These are phyloP conservation scores for Neelides sp. DNA, from an alignment of 1,140 invertebrate genomes.

Conservation along the genomic window DNA sequence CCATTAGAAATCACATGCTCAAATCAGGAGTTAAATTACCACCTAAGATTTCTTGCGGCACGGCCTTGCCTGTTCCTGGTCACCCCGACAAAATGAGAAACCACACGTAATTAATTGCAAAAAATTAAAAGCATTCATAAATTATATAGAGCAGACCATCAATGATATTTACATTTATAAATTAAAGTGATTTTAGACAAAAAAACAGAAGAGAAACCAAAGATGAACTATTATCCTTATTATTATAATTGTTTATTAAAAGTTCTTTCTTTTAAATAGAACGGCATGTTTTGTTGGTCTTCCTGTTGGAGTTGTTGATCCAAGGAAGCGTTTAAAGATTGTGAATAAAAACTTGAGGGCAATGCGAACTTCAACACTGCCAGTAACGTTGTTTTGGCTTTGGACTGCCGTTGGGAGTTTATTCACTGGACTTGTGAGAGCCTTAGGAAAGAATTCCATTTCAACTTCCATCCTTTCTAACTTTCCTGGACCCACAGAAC, in stretches of 20 bases:
- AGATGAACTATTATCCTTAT: background rate
- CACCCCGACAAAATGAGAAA: slow-evolving; percentile 24
- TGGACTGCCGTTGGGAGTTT: slow-evolving; percentile 8
- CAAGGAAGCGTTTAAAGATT: background rate
- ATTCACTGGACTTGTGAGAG: slow-evolving; percentile 2
- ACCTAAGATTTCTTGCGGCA: slow-evolving; percentile 9
- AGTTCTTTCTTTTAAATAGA: background rate
- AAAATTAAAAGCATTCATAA: no score
- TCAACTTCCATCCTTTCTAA: slow-evolving; percentile 7
- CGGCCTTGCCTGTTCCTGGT: slow-evolving; percentile 14
- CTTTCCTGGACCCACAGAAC: slow-evolving; percentile 2
- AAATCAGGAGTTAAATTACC: slow-evolving; percentile 19
- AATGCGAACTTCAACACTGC: background rate
- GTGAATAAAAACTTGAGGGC: slow-evolving; percentile 3
- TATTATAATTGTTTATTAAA: background rate
- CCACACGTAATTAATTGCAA: slow-evolving; percentile 15
- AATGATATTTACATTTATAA: no score
- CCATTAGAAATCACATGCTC: slow-evolving; percentile 19
- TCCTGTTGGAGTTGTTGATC: slow-evolving; percentile 12
- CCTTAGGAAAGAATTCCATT: slow-evolving; percentile 6
- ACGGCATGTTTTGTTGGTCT: background rate
- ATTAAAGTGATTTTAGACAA: no score
- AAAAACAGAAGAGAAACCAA: no score
- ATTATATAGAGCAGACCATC: no score
- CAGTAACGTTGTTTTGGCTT: background rate